Evolutionary conservation across 2,797 vertebrate genomes (phyloP).

Genomic region (Semaprochilodus insignis): DNA sequence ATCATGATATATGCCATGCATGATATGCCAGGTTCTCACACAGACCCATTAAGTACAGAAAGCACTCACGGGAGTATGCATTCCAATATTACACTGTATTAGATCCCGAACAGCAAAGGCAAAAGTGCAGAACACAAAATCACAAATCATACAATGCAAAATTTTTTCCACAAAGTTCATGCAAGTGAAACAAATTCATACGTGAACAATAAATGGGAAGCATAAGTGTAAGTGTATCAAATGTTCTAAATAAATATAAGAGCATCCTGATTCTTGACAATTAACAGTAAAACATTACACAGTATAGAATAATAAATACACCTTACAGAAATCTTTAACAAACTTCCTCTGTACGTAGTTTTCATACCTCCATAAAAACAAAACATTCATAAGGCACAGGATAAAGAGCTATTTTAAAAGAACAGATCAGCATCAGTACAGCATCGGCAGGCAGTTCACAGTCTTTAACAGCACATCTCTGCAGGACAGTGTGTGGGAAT

Average conservation of each 20-base stretch:
- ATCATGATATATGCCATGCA: too few species aligned
- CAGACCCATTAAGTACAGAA: too few species aligned
- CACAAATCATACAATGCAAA: neutral
- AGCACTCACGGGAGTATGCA: neutral
- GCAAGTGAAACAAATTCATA: conserved; percentile 10
- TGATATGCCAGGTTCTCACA: too few species aligned
- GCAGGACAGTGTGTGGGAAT: neutral
- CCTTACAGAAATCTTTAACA: neutral
- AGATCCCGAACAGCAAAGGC: neutral
- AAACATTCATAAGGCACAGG: neutral
- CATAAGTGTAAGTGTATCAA: conserved; percentile 35
- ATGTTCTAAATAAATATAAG: conserved; percentile 36
- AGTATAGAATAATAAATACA: conserved; percentile 52
- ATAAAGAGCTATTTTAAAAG: neutral
- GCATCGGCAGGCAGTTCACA: neutral
- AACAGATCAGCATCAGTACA: neutral
- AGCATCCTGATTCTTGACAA: conserved; percentile 23
- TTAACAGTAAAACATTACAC: conserved; percentile 6
- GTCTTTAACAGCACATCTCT: neutral
- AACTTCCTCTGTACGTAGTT: conserved; percentile 32
- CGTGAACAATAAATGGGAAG: neutral
- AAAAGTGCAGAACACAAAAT: conserved; percentile 19
- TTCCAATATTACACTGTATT: conserved; percentile 23
- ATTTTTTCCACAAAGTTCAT: neutral
- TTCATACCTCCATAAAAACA: neutral